Evolutionary conservation across 2,113 vertebrate species (phyloP).

Genomic region (human (Homo sapiens)): GRCh38 chr3:186685501-186686000

Average conservation of each 20-base stretch:
- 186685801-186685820: neutral
- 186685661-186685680: no score
- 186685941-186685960: neutral
- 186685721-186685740: no score
- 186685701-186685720: no score
- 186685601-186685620: no score
- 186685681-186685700: no score
- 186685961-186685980: neutral
- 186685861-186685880: neutral
- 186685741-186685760: neutral
- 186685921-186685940: neutral
- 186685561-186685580: no score
- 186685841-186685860: neutral
- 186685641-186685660: no score
- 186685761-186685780: neutral
- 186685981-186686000: neutral
- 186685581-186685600: no score
- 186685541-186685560: no score
- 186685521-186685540: no score
- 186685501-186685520: no score
- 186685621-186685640: no score
- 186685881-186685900: neutral
- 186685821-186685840: neutral
- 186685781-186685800: neutral
- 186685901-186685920: neutral